A percentile compares a stretch with the other conserved stretches of the same genome.
These are phyloP conservation scores for Eustalomyia histrio DNA, from an alignment of 2,888 invertebrate genomes.

Conservation along the genomic window DNA sequence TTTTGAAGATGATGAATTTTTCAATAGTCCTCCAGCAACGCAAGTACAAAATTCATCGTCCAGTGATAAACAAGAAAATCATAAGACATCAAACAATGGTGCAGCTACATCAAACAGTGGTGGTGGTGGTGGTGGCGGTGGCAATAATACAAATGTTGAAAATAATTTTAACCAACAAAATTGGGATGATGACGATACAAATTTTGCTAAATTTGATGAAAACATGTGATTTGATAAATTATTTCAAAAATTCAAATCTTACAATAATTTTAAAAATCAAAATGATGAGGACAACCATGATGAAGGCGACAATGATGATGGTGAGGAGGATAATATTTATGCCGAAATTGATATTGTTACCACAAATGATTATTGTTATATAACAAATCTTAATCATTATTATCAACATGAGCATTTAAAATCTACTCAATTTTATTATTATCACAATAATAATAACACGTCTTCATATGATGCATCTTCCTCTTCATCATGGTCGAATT, in stretches of 20 bases:
- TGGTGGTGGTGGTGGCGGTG: neutral
- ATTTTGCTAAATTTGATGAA: constrained; percentile 80
- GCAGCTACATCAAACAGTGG: constrained; percentile 1
- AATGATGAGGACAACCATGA: constrained; percentile 4
- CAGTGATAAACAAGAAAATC: constrained; percentile 52
- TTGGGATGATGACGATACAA: constrained; percentile 77
- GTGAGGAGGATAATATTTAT: constrained; percentile 67
- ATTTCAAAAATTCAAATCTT: constrained; percentile 58
- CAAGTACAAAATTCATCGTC: constrained; percentile 28
- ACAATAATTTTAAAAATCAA: constrained; percentile 15
- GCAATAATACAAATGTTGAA: constrained; percentile 9
- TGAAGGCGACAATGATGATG: constrained; percentile 54
- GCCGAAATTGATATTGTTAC: constrained; percentile 75
- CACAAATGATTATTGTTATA: constrained; percentile 72
- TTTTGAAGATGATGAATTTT: constrained; percentile 93
- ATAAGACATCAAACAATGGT: constrained; percentile 54
- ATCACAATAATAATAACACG: constrained; percentile 19
- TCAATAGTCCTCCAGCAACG: constrained; percentile 80
- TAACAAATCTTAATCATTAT: constrained; percentile 75
- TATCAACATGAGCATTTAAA: constrained; percentile 70
- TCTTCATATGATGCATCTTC: constrained; percentile 49
- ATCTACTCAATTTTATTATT: constrained; percentile 12
- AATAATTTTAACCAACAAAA: constrained; percentile 60
- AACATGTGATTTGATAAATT: constrained; percentile 80
- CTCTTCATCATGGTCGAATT: constrained; percentile 62